These are phyloP conservation scores for Cassiopea andromeda DNA, from an alignment of 30 jellyfish, hydroid and myxozoan species.

Conservation along the genomic window DNA sequence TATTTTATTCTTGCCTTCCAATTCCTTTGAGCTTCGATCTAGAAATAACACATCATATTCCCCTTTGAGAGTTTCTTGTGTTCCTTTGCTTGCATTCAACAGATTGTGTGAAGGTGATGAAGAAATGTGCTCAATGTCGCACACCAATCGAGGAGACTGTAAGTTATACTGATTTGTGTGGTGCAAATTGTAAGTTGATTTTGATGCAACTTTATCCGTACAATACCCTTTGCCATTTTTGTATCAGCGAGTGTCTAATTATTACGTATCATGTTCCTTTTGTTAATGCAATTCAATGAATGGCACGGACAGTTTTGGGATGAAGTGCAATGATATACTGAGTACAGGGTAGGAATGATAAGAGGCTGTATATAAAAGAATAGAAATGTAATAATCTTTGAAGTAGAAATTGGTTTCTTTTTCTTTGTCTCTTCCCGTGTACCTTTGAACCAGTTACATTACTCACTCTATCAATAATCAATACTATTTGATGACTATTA, in stretches of 20 bases:
- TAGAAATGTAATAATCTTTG: too few species aligned
- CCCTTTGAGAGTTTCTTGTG: neutral
- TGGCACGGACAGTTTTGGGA: too few species aligned
- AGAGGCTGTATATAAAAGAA: too few species aligned
- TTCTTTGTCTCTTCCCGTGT: too few species aligned
- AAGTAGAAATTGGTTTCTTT: too few species aligned
- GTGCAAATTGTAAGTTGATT: conserved; percentile 26
- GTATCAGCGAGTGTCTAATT: neutral
- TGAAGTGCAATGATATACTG: too few species aligned
- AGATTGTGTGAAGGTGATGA: conserved; percentile 85
- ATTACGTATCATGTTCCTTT: too few species aligned
- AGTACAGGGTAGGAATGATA: too few species aligned
- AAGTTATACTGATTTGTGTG: conserved; percentile 51
- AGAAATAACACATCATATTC: neutral
- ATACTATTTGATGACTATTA: too few species aligned
- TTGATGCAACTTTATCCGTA: neutral
- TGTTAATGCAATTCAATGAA: too few species aligned
- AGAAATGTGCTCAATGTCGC: conserved; percentile 88
- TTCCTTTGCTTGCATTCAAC: neutral
- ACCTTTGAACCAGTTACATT: too few species aligned
- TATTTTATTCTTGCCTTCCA: neutral
- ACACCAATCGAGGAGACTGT: conserved; percentile 66
- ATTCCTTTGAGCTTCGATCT: neutral
- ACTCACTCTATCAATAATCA: too few species aligned
- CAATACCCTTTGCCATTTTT: neutral